Base-by-base conservation (phyloP, 2,113 vertebrate genomes). In the Nesogale talazaci region DNA sequence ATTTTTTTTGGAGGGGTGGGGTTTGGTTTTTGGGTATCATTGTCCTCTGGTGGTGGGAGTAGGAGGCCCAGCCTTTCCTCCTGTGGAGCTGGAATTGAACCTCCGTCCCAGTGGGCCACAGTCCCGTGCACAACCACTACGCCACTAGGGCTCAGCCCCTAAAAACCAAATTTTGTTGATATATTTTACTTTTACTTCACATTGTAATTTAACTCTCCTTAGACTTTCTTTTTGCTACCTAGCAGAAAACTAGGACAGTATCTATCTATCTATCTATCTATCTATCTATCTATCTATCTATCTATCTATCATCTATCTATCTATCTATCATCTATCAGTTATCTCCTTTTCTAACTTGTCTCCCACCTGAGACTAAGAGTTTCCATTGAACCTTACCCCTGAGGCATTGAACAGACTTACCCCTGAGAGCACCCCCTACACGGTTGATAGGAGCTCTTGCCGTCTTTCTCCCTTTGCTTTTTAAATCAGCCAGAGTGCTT, bases 391-490 rank as follows among this genome's bases (percentile, higher is more conserved):
- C 42, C 42, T 46, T 10, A 6, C 8, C 57, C 14, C 81, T 87
- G 65, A 15, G 70, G 92, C 69, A 83, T 19, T 52, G 83, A 63
- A 29, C 15, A 34, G 95, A 89, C 78, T 84, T 98, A 99, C 99
- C 95, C 98, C 97, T 99, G 61, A 99, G 93, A 42, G 98, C 97
- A 70, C 97, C 85, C 88, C 98, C 98, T 12, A 98, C 97, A 91
- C 99, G 98, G 92, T 87, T 98, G 81, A 99, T 90, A 2, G 99
- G 99, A 25, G 97, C 98, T 92, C 97, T 97, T 27, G 98, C 97
- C 87, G 97, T 99, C 96, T 99, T 99, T 97, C 99, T 99, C 34
- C 99, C 99, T 97, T 97, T 98, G 84, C 98, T 98, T 97, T 98
- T 99, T 57, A 99, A 98, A 81, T 99, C 98, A 14, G 98, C 98